These are phyloP conservation scores for Burhinus bistriatus DNA, from an alignment of 2,113 vertebrate genomes.

Conservation along the genomic window DNA sequence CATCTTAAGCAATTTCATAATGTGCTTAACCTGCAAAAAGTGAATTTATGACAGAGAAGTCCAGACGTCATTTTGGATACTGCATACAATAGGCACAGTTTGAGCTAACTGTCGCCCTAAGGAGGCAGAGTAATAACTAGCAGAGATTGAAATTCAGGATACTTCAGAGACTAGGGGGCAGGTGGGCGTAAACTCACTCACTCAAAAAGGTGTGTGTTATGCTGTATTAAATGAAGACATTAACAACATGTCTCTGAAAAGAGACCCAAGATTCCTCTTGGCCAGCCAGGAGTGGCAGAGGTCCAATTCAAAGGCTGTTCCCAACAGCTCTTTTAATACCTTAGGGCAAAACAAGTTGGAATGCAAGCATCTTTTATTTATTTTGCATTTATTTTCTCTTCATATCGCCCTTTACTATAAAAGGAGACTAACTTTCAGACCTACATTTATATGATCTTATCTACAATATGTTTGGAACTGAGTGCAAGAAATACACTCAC, in stretches of 20 bases:
- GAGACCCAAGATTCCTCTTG: neutral
- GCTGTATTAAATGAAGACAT: neutral
- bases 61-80: slow-evolving; percentile 31
- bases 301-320: neutral
- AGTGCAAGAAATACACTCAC: neutral
- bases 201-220: neutral
- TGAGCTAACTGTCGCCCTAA: neutral
- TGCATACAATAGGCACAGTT: neutral
- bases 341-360: neutral
- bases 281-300: neutral
- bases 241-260: neutral
- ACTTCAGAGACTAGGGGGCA: neutral
- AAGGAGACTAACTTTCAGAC: neutral
- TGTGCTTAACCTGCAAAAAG: slow-evolving; percentile 49
- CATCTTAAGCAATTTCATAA: slow-evolving; percentile 39
- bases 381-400: neutral
- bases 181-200: neutral
- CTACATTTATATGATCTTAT: neutral
- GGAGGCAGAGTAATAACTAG: neutral
- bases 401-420: neutral
- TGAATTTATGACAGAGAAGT: slow-evolving; percentile 23
- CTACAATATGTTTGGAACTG: neutral
- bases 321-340: neutral
- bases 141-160: neutral
- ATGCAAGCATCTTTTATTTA: neutral